These are phyloP conservation scores for Anas capensis DNA, from an alignment of 2,797 vertebrate genomes.

Conservation along the genomic window DNA sequence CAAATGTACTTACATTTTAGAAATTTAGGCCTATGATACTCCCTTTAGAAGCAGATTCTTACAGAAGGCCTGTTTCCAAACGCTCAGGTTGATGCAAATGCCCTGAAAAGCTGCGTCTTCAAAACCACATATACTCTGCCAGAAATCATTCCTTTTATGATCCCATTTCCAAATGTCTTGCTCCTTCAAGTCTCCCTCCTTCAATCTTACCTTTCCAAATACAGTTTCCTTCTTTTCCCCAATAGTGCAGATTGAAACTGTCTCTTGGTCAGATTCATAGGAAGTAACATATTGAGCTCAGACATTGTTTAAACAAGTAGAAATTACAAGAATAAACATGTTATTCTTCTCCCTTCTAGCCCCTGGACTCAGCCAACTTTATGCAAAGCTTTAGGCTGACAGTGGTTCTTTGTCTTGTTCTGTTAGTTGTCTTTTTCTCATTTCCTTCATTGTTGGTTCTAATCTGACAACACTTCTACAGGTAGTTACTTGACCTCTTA, in stretches of 20 bases:
- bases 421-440: background rate
- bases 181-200: background rate
- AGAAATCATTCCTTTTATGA: background rate
- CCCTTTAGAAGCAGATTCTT: background rate
- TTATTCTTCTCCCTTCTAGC: background rate
- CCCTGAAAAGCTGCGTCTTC: background rate
- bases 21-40: background rate
- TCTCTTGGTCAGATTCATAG: background rate
- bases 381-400: background rate
- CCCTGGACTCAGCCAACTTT: background rate
- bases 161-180: background rate
- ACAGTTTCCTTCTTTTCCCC: background rate
- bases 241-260: background rate
- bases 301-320: background rate
- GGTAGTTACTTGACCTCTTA: background rate
- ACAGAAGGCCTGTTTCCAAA: background rate
- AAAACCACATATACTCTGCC: background rate
- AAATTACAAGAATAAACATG: background rate
- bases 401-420: background rate
- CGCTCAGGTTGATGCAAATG: background rate
- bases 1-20: background rate
- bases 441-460: background rate
- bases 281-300: background rate
- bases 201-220: background rate
- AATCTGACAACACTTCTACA: background rate